Conservation (phyloP, 2,113 vertebrate species). For the Cryptomyrus ogoouensis region DNA sequence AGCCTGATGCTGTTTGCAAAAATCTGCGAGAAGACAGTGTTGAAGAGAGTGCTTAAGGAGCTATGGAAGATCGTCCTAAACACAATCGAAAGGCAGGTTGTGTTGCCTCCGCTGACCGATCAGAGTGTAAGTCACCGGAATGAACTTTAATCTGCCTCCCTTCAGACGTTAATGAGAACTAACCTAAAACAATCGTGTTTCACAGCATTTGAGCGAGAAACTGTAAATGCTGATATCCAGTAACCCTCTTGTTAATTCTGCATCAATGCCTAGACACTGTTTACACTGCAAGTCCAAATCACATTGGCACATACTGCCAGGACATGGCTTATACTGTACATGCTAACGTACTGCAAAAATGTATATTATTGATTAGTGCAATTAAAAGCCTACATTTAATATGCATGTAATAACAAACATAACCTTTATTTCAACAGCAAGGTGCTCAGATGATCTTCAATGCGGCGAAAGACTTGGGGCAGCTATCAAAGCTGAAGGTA, state of each 20-base stretch:
- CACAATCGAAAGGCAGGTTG: constrained; percentile 89
- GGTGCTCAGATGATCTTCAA: constrained; percentile 97
- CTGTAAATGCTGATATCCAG: neutral
- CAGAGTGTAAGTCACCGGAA: constrained; percentile 74
- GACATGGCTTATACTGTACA: neutral
- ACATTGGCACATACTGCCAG: neutral
- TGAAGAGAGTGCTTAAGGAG: constrained; percentile 91
- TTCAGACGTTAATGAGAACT: neutral
- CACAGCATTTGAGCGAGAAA: neutral
- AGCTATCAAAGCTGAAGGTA: constrained; percentile 97
- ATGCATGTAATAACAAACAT: constrained; percentile 1
- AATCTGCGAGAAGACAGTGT: constrained; percentile 97
- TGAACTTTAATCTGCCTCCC: neutral
- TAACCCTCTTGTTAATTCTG: neutral
- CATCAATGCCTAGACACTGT: neutral
- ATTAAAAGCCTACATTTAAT: neutral
- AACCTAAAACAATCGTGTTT: neutral
- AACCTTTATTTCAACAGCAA: constrained; percentile 54
- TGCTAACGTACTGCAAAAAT: neutral
- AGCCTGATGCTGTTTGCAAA: constrained; percentile 93
- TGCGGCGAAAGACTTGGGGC: constrained; percentile 92
- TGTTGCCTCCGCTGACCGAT: constrained; percentile 85
- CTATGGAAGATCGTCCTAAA: constrained; percentile 94
- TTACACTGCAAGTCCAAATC: neutral
- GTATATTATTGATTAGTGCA: neutral